Percentiles rank a stretch among this genome's conserved stretches.
Conservation (phyloP, 2,888 invertebrate genomes). For the Cremastinae sp. region DNA sequence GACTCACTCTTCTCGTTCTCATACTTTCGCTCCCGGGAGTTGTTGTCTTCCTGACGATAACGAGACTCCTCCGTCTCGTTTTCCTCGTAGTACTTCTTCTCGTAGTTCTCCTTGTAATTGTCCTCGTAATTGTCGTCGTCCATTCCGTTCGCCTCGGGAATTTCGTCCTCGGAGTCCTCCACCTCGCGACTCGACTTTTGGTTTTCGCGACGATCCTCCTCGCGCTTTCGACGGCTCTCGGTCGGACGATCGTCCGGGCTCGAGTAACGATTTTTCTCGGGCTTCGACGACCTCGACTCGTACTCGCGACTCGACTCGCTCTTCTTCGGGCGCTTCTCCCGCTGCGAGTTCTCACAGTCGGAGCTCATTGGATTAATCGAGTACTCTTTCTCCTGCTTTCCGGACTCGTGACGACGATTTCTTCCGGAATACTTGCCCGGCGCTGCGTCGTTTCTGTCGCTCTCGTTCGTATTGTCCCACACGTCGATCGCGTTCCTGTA, state of each 20-base stretch:
- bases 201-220: constrained; percentile 61
- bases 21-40: constrained; percentile 67
- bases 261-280: constrained; percentile 32
- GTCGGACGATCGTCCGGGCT: constrained; percentile 55
- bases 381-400: constrained; percentile 61
- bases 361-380: constrained; percentile 33
- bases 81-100: constrained; percentile 72
- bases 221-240: constrained; percentile 32
- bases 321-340: constrained; percentile 58
- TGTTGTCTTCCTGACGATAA: constrained; percentile 44
- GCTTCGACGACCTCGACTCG: constrained; percentile 59
- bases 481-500: constrained; percentile 80
- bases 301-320: constrained; percentile 64
- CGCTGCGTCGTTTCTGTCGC: constrained; percentile 62
- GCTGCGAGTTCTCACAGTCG: constrained; percentile 47
- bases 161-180: constrained; percentile 74
- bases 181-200: constrained; percentile 63
- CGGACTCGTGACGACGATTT: constrained; percentile 60
- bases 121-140: constrained; percentile 70
- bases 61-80: constrained; percentile 47
- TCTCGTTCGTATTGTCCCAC: constrained; percentile 70
- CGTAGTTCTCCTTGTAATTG: constrained; percentile 66
- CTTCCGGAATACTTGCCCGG: constrained; percentile 50
- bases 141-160: constrained; percentile 69
- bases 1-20: constrained; percentile 73